Conservation (phyloP, 2,113 vertebrate species). For the Cyanistes caeruleus region DNA sequence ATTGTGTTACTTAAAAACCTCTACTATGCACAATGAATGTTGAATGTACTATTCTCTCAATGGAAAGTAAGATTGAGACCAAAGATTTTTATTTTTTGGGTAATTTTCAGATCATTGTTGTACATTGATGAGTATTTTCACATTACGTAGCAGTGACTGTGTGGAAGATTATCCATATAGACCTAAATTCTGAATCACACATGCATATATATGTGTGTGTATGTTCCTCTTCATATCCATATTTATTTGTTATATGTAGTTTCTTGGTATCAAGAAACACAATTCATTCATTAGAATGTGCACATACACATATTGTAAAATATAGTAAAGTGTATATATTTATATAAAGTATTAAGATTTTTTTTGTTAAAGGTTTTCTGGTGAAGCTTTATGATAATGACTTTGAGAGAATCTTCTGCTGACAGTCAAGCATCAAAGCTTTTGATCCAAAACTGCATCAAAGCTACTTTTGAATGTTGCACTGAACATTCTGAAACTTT, state of each 20-base stretch:
- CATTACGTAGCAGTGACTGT: background rate
- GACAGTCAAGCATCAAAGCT: slow-evolving; percentile 24
- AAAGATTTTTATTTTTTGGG: background rate
- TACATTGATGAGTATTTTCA: background rate
- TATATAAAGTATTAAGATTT: background rate
- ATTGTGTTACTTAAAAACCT: background rate
- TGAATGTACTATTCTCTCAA: background rate
- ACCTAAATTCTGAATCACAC: background rate
- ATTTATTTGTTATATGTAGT: background rate
- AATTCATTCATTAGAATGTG: background rate
- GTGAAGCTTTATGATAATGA: background rate
- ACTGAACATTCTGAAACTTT: background rate
- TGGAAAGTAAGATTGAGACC: background rate
- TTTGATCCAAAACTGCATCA: slow-evolving; percentile 33
- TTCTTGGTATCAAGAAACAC: background rate
- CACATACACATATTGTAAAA: background rate
- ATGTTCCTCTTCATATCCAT: background rate
- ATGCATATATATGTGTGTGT: background rate
- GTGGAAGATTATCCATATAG: background rate
- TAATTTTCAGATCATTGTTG: background rate
- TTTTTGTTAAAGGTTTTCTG: background rate
- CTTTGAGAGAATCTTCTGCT: slow-evolving; percentile 13
- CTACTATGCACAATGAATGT: background rate
- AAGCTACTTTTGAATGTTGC: slow-evolving; percentile 8
- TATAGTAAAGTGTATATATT: background rate